Conservation (phyloP, 2,113 vertebrate species). For the Apteryx mantelli region DNA sequence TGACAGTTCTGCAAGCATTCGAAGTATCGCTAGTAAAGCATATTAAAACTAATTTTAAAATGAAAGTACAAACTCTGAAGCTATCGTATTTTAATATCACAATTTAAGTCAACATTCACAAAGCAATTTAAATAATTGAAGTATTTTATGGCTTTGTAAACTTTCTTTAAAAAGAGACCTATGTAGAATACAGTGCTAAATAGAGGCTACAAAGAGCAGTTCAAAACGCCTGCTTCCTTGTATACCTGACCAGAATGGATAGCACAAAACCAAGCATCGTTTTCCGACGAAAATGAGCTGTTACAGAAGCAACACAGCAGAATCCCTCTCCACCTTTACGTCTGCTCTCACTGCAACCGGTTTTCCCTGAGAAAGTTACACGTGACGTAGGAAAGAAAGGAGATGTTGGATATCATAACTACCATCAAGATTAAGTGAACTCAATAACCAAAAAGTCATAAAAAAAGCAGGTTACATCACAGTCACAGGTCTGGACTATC, state of each 20-base stretch:
- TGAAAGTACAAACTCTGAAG: not conserved
- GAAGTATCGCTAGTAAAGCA: not conserved
- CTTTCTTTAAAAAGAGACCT: not conserved
- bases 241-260: not conserved
- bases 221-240: not conserved
- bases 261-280: not conserved
- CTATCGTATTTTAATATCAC: not conserved
- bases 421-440: not conserved
- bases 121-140: not conserved
- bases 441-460: not conserved
- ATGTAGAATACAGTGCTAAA: not conserved
- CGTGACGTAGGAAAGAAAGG: not conserved
- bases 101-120: not conserved
- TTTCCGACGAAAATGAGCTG: not conserved
- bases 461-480: not conserved
- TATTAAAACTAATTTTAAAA: not conserved
- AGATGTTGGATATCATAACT: not conserved
- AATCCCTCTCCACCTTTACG: not conserved
- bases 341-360: not conserved
- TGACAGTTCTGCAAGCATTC: not conserved
- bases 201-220: not conserved
- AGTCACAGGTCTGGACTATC: not conserved
- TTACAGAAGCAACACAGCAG: constrained; percentile 45
- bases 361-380: not conserved
- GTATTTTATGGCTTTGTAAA: not conserved